Conservation (phyloP, 2,888 invertebrate genomes). For the Leptinotarsa juncta region DNA sequence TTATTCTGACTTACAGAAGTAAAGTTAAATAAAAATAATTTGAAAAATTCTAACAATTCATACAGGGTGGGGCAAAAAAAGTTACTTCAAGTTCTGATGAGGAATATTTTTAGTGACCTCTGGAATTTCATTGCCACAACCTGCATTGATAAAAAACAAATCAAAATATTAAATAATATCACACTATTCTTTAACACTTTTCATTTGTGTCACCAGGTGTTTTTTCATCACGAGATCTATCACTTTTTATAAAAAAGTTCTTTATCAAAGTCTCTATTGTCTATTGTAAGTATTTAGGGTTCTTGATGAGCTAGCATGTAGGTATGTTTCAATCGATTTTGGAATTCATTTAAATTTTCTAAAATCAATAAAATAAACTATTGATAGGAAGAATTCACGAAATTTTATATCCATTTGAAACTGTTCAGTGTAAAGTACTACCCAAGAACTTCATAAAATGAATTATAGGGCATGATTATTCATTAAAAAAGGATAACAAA, state of each 20-base stretch:
- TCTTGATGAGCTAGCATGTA: constrained; percentile 33
- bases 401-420: neutral
- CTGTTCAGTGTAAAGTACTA: neutral
- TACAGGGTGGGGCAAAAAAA: constrained; percentile 33
- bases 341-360: neutral
- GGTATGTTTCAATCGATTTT: constrained; percentile 21
- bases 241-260: constrained; percentile 48
- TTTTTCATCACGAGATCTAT: constrained; percentile 65
- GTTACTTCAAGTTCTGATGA: neutral
- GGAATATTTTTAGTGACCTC: neutral
- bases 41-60: constrained; percentile 60
- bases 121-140: constrained; percentile 27
- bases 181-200: constrained; percentile 64
- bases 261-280: constrained; percentile 35
- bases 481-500: neutral
- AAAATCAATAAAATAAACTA: no score
- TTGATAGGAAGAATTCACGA: neutral
- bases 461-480: neutral
- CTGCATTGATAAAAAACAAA: constrained; percentile 61
- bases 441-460: neutral
- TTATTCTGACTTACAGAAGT: constrained; percentile 55
- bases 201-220: constrained; percentile 62
- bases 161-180: constrained; percentile 67
- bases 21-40: constrained; percentile 61
- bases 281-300: constrained; percentile 30